Base-by-base conservation (phyloP, 2,113 vertebrate species). In the Corythornis vintsioides region DNA sequence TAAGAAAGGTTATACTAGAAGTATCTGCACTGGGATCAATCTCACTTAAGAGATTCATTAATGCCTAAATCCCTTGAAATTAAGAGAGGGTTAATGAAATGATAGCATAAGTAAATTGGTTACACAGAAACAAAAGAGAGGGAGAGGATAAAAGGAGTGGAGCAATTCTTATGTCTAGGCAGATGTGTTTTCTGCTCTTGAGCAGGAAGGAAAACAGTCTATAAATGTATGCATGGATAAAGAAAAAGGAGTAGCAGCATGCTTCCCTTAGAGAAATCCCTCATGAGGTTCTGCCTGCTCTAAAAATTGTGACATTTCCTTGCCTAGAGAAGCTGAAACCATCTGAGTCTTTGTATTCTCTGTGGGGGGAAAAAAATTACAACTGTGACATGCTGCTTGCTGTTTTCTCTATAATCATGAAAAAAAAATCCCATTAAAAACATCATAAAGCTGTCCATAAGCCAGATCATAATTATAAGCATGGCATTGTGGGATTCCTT, bases 401-500 rank as follows among this genome's bases (percentile, higher is more conserved):
- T 91, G 82, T 86, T 93, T 90, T 84, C 88, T 75, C 96, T 95
- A 72, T 92, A 95, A 88, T 93, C 73, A 95, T 24, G 88, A 95
- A 96, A 96, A 94, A 38, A 93, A 96, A 94, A 94, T 92, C 92
- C 90, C 65, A 93, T 96, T 92, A 96, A 88, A 94, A 92, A 84
- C 93, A 95, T 65, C 80, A 90, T 90, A 90, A 94, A 92, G 50
- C 66, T 89, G 73, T 87, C 90, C 86, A 74, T 90, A 93, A 90
- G 77, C 83, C 93, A 95, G 70, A 72, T 95, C 83, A 72, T 82
- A 94, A 94, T 94, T 96, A 65, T 24, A 88, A 80, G 28, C 40
- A 24, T 83, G 70, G 73, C 70, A 86, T 50, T 95, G 83, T 88
- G 93, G 92, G 80, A 90, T 93, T 87, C 86, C 48, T 90, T 26